These are phyloP conservation scores for Conus canariensis DNA, from an alignment of 2,888 invertebrate genomes.

Conservation along the genomic window DNA sequence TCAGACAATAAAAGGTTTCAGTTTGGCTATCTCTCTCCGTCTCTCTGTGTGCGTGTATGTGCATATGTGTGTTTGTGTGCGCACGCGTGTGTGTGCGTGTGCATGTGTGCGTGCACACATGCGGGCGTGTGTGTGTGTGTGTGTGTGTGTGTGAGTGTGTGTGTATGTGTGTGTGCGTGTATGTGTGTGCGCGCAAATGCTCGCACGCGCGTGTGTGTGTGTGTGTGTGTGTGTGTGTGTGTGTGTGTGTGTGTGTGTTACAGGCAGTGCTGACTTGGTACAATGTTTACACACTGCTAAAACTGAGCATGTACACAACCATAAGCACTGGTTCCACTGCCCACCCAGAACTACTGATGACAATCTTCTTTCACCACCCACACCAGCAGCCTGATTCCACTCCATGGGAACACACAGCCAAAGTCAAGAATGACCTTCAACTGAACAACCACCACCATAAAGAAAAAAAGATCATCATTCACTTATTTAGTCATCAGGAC, in stretches of 20 bases:
- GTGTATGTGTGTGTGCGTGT: neutral
- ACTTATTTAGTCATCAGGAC: no score
- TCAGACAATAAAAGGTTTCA: no score
- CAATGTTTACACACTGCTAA: neutral
- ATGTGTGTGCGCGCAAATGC: neutral
- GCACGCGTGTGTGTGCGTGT: neutral
- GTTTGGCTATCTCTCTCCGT: no score
- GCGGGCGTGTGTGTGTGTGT: neutral
- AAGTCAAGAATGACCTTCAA: no score
- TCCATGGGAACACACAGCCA: no score
- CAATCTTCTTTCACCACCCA: neutral
- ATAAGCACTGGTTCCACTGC: no score
- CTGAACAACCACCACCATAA: no score
- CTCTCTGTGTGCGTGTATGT: neutral
- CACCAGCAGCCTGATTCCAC: no score
- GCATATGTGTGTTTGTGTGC: neutral
- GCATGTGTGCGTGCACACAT: neutral
- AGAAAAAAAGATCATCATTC: no score
- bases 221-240: slow-evolving; percentile 20
- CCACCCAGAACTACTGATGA: neutral
- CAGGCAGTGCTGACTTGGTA: neutral
- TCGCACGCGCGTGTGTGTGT: neutral
- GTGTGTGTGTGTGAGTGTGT: neutral
- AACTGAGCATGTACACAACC: neutral
- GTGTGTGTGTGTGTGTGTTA: slow-evolving; percentile 19